Evolutionary conservation across 1,140 invertebrate species (phyloP).

Genomic region (Lycorma delicatula): DNA sequence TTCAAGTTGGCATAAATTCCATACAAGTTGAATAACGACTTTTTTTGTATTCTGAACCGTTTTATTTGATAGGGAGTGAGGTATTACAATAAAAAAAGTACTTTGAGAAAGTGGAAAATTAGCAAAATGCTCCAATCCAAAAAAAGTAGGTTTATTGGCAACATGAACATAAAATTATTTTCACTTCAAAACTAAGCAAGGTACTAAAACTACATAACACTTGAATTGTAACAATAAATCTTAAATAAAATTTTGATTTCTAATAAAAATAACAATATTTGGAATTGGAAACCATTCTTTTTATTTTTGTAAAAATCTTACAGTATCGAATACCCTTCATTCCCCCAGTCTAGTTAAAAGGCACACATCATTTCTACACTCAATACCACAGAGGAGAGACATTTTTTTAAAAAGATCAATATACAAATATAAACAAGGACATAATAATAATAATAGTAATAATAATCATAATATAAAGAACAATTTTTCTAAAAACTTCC

Average conservation of each 20-base stretch:
- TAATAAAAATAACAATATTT: neutral
- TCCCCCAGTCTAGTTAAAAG: conserved; percentile 7
- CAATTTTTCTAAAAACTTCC: neutral
- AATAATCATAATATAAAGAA: neutral
- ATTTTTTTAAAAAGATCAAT: conserved; percentile 2
- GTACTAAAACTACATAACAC: conserved; percentile 10
- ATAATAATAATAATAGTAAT: conserved; percentile 1
- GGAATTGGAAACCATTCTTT: neutral
- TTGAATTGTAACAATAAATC: neutral
- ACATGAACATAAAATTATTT: conserved; percentile 10
- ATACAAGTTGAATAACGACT: too few relatives aligned
- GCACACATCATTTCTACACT: conserved; percentile 9
- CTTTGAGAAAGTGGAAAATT: too few relatives aligned
- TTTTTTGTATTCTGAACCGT: too few relatives aligned
- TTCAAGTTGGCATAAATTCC: too few relatives aligned
- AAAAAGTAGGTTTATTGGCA: too few relatives aligned
- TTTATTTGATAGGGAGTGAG: too few relatives aligned
- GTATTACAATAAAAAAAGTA: too few relatives aligned
- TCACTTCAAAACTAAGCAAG: conserved; percentile 21
- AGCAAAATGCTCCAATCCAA: too few relatives aligned
- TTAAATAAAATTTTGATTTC: neutral
- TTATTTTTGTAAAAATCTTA: neutral
- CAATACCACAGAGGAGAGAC: neutral
- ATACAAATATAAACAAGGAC: neutral
- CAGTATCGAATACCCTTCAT: neutral